Evolutionary conservation across 2,113 vertebrate genomes (phyloP).

Genomic region (Columba livia): DNA sequence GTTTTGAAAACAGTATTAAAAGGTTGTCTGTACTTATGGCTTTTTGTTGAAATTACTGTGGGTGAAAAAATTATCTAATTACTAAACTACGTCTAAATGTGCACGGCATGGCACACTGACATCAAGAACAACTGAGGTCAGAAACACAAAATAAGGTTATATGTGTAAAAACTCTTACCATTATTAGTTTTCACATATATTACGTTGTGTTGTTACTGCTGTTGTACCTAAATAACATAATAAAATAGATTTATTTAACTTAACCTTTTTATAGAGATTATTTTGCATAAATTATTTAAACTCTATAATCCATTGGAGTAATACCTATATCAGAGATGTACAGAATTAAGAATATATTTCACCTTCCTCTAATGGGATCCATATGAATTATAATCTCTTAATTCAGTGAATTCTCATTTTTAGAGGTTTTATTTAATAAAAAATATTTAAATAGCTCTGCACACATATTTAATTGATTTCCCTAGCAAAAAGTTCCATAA

Average conservation of each 20-base stretch:
- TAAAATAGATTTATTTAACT: neutral
- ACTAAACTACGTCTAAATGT: neutral
- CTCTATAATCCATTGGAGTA: neutral
- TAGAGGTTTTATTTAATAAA: neutral
- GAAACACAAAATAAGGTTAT: neutral
- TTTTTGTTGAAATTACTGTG: neutral
- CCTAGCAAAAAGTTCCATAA: neutral
- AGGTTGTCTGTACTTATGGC: neutral
- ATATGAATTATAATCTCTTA: neutral
- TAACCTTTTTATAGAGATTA: neutral
- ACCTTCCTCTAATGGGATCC: neutral
- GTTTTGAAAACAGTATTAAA: neutral
- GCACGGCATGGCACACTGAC: neutral
- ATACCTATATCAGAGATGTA: neutral
- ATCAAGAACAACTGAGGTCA: neutral
- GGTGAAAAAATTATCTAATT: neutral
- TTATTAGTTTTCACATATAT: neutral
- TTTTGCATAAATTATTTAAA: neutral
- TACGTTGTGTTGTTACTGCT: neutral
- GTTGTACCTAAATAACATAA: neutral
- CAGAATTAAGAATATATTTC: neutral
- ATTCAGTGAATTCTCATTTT: neutral
- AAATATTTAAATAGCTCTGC: neutral
- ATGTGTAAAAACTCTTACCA: neutral
- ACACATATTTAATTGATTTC: neutral